Base-by-base conservation (phyloP, 53 echinoderm and acorn worm genomes). In the Stichopus horrens region DNA sequence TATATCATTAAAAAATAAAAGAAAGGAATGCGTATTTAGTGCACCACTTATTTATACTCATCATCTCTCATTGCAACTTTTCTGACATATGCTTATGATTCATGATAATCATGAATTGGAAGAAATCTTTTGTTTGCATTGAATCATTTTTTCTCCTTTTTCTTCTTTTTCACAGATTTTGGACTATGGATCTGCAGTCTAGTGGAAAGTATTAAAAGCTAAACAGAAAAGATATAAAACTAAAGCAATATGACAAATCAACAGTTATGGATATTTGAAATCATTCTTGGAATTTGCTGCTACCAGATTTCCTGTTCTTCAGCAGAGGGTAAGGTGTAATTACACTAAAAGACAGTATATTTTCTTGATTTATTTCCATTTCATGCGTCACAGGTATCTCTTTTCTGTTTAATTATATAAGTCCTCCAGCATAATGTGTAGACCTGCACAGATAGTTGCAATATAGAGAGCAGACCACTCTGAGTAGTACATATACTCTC, bases 271-370 rank as follows among this genome's bases (percentile, higher is more conserved):
- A 81, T 8, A 23, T 81, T 58, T 81, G 55, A 58, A 54, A 58
- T 58, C 7, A 56, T 20, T 58, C 19, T 81, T 81, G 81, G 81
- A 57, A 81, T 81, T 56, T 57, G 20, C 8, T 58, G 56, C 5
- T 81, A 57, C 22, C 58, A 11, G 10, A 56, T 19, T 57, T 21
- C 56, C 19, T 6, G 81, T 55, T 7, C 56, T 20, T 81, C 81
- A n/a, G 81, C 81, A 54, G 81, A 81, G 81, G 81, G 81, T 81
- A 58, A 81, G 81, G 37, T 37, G 37, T 37, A 37, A 2, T 37
- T 37, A 37, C 37, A 37, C 37, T 54, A 14, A 21, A 75, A 22
- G 13, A 23, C 20, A n/a, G 0, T 14, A 23, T 51, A 3, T 55
- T 79, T 55, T 23, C 52, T 75, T 5, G 23, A 37, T 5, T 23